Evolutionary conservation across 1,140 invertebrate species (phyloP).

Genomic region (Cotesia vestalis): DNA sequence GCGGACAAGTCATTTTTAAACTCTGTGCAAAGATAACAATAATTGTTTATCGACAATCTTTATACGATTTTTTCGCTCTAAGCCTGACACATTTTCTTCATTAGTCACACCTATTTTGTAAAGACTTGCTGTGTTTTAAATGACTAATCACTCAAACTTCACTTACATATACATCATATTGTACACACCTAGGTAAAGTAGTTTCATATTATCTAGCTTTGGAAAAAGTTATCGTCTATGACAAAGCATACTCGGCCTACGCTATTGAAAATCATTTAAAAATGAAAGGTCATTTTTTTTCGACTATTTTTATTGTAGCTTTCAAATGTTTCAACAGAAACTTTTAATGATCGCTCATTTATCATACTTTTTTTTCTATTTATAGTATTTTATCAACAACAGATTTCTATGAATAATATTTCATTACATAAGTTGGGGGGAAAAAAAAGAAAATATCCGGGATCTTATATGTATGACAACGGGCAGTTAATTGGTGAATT

Average conservation of each 20-base stretch:
- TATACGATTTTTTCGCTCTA: neutral
- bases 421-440: no score
- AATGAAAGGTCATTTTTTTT: no score
- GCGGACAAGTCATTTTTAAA: neutral
- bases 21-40: neutral
- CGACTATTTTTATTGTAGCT: no score
- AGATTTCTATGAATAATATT: no score
- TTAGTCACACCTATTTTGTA: slow-evolving; percentile 12
- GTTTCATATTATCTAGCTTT: no score
- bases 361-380: slow-evolving; percentile 14
- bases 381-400: neutral
- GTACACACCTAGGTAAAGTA: neutral
- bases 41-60: neutral
- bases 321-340: no score
- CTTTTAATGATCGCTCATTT: no score
- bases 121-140: neutral
- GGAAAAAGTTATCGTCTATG: no score
- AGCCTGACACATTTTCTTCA: neutral
- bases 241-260: no score
- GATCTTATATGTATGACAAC: slow-evolving; percentile 8
- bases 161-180: neutral
- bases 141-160: neutral
- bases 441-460: neutral
- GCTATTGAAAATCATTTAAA: no score
- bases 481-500: slow-evolving; percentile 21